Evolutionary conservation across 2,797 vertebrate species (phyloP), one percentile per base, ranked within the genome.

Genomic region (Capromys pilorides): DNA sequence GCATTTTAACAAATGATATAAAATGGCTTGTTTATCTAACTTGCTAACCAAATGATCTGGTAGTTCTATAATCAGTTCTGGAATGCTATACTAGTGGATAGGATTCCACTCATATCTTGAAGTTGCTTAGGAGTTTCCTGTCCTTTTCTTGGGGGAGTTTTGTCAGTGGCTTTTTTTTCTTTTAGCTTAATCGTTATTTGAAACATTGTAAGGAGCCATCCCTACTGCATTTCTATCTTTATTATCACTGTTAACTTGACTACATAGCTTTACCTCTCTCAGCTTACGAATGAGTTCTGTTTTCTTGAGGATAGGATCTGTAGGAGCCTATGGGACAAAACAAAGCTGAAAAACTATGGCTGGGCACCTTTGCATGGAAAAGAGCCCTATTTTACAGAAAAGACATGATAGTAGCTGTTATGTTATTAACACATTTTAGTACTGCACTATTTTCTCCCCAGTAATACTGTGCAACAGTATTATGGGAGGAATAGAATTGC

Each of bases 91-190:
- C 85, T 49, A 81, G 6, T 67, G 10, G 16, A 49, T 61, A 33
- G 59, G 28, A 61, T 95, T 75, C 77, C 21, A 33, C 69, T 90
- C 78, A 89, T 13, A 84, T 88, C 26, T 75, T 92, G 22, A 82
- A 62, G 71, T 91, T 90, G 26, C 71, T 78, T 92, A 54, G 33
- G 67, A 51, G 45, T 88, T 64, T 88, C 62, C 54, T 85, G 66
- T 85, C n/a, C 51, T 88, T 81, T 91, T 64, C 88, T 91, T 93
- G 36, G 36, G 41, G 33, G 45, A 67, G 54, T 86, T 90, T 81
- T 45, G 21, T 21, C 13, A 64, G n/a, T 92, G 49, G 39, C 24
- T 66, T 87, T 87, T 87, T 77, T 59, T 62, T 79, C 26, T 82
- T 87, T 95, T 71, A 79, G 62, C 73, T 89, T 54, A 91, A 21